Conservation (phyloP, 37 sponge, comb jelly and placozoan species). For the Cliona cf. orientalis region DNA sequence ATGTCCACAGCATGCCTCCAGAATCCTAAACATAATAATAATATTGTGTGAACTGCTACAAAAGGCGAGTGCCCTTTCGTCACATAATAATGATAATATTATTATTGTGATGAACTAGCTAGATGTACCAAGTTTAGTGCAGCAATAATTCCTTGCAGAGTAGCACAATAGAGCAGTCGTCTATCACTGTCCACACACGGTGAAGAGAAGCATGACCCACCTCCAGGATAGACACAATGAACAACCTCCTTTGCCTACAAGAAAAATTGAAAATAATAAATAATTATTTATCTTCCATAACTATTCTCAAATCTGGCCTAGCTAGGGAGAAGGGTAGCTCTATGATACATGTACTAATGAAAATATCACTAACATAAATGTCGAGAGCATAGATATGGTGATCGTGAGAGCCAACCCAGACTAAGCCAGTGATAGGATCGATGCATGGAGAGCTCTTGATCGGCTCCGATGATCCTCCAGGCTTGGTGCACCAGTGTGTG, state of each 20-base stretch:
- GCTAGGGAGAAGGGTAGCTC: too few relatives aligned
- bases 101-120: neutral
- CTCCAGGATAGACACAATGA: conserved; percentile 48
- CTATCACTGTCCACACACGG: conserved; percentile 40
- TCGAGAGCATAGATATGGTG: conserved; percentile 75
- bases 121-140: conserved; percentile 53
- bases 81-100: neutral
- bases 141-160: conserved; percentile 63
- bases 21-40: conserved; percentile 30
- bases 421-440: conserved; percentile 71
- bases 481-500: conserved; percentile 59
- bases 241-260: conserved; percentile 34
- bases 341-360: too few relatives aligned
- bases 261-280: neutral
- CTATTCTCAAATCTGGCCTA: neutral
- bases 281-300: neutral
- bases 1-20: conserved; percentile 62
- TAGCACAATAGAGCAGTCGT: conserved; percentile 62
- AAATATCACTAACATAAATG: conserved; percentile 48
- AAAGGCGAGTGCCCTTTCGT: too few relatives aligned
- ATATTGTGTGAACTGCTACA: too few relatives aligned
- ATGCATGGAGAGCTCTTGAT: conserved; percentile 86
- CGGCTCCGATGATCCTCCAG: conserved; percentile 9
- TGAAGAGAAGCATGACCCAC: conserved; percentile 84
- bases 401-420: conserved; percentile 94